phyloP scores from a whole-genome alignment of 2,797 vertebrate genomes.

The Sus cebifrons region DNA sequence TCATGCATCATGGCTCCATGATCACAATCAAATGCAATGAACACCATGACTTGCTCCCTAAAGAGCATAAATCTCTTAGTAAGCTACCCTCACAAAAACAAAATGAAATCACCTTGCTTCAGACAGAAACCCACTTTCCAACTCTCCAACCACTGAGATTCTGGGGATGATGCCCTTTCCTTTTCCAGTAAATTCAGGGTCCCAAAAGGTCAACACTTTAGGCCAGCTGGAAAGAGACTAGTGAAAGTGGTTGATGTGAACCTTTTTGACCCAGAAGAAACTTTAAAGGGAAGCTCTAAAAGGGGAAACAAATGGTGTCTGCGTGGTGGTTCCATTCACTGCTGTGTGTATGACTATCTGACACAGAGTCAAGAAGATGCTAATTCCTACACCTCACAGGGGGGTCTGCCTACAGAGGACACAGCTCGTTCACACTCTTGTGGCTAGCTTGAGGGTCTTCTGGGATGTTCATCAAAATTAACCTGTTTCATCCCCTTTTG shows the following conservation, averaged over 20 bases:
- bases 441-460: not conserved
- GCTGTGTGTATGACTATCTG: not conserved
- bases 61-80: not conserved
- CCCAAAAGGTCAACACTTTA: not conserved
- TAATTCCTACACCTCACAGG: conserved; percentile 39
- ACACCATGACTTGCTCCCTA: not conserved
- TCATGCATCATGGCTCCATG: not conserved
- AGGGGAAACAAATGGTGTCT: not conserved
- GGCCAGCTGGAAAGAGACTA: not conserved
- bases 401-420: conserved; percentile 12
- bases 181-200: not conserved
- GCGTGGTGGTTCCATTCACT: not conserved
- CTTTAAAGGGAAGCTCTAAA: not conserved
- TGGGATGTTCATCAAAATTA: not conserved
- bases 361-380: not conserved
- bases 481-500: not conserved
- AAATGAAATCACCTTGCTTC: not conserved
- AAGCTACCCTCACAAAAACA: not conserved
- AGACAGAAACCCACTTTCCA: conserved; percentile 25
- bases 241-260: not conserved
- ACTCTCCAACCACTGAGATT: not conserved
- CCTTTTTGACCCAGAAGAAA: not conserved
- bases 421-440: not conserved
- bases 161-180: not conserved
- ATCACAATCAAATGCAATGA: not conserved